Conservation (phyloP, 2,797 vertebrate genomes). For the Aselliscus stoliczkanus region DNA sequence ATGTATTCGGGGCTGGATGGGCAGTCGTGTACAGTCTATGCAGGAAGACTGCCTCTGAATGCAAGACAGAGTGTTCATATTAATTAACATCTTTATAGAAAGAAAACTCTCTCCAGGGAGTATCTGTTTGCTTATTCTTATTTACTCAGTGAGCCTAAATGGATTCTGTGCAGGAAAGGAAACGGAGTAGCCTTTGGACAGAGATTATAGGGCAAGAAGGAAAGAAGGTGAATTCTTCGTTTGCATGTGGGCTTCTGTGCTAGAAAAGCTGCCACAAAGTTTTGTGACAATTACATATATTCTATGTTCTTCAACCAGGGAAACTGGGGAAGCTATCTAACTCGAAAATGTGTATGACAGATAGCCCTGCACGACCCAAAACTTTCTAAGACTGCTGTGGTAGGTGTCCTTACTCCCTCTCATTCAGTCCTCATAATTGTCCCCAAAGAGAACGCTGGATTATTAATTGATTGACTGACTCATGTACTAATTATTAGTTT, state of each 20-base stretch:
- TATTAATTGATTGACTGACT: background rate
- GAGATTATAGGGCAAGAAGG: background rate
- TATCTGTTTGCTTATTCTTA: constrained; percentile 71
- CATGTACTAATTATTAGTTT: background rate
- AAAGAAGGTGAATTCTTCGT: background rate
- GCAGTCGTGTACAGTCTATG: background rate
- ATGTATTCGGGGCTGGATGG: background rate
- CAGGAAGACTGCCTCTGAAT: constrained; percentile 44
- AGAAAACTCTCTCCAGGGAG: constrained; percentile 70
- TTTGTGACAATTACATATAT: fast-evolving
- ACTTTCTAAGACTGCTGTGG: background rate
- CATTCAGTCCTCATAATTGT: background rate
- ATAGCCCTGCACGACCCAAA: background rate
- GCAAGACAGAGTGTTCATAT: background rate
- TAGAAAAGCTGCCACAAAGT: background rate
- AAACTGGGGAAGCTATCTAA: background rate
- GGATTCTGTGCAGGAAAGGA: background rate
- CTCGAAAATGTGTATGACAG: background rate
- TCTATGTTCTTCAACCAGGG: fast-evolving
- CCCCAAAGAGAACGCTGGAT: background rate
- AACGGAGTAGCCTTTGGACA: background rate
- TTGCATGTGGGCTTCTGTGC: background rate
- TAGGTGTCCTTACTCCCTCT: background rate
- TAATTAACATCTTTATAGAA: constrained; percentile 78
- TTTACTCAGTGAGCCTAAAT: constrained; percentile 59